Evolutionary conservation across 2,113 vertebrate genomes (phyloP).

Genomic region (Actenoides hombroni): DNA sequence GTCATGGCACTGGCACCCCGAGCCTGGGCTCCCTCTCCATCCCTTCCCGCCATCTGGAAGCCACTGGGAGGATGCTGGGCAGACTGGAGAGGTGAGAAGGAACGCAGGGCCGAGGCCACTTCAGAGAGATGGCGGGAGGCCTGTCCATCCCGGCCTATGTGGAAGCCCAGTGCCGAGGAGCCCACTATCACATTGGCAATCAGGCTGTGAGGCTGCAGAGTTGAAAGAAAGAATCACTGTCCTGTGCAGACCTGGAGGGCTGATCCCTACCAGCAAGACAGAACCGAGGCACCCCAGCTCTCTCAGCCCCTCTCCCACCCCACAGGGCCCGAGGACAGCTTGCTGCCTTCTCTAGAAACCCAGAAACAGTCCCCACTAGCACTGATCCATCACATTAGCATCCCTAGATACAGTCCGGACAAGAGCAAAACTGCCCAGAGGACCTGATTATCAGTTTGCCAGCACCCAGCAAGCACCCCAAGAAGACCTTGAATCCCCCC

Average conservation of each 20-base stretch:
- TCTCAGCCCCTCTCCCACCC: background rate
- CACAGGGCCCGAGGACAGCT: background rate
- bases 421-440: background rate
- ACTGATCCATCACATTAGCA: background rate
- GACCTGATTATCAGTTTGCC: background rate
- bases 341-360: background rate
- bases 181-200: constrained; percentile 88
- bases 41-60: constrained; percentile 55
- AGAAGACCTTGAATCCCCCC: background rate
- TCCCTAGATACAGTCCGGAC: background rate
- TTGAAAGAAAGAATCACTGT: background rate
- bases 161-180: constrained; percentile 82
- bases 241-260: background rate
- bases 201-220: constrained; percentile 89
- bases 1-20: constrained; percentile 78
- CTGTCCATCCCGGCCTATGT: constrained; percentile 82
- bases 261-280: background rate
- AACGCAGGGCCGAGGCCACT: constrained; percentile 87
- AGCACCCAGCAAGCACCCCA: background rate
- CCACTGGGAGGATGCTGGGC: constrained; percentile 76
- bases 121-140: constrained; percentile 82
- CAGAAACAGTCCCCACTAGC: background rate
- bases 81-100: constrained; percentile 88
- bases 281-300: background rate
- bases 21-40: constrained; percentile 61